A percentile compares a stretch with the other conserved stretches of the same genome.
phyloP scores from a whole-genome alignment of 1,140 invertebrate genomes.

The Trypoxylus dichotomus region DNA sequence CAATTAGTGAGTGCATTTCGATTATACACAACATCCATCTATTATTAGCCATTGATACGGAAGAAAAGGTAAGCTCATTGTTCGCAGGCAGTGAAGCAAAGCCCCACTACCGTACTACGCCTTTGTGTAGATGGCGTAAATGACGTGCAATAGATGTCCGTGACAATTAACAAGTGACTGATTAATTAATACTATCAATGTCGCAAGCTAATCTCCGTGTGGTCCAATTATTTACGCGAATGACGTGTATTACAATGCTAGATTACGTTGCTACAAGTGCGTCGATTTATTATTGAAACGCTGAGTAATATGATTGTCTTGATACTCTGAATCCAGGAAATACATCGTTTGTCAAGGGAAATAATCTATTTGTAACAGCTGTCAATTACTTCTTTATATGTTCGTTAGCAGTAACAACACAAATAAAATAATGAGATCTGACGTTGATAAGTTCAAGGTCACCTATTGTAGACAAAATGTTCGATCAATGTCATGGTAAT shows the following conservation, averaged over 20 bases:
- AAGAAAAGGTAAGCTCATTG: neutral
- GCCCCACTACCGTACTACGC: neutral
- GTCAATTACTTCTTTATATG: too few relatives aligned
- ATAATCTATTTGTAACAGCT: too few relatives aligned
- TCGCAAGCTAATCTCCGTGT: constrained; percentile 23
- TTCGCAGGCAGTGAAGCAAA: neutral
- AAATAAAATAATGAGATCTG: too few relatives aligned
- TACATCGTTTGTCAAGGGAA: too few relatives aligned
- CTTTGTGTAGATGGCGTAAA: neutral
- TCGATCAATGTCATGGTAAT: too few relatives aligned
- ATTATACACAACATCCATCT: too few relatives aligned
- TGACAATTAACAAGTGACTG: constrained; percentile 27
- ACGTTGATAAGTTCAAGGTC: too few relatives aligned
- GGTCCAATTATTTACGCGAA: constrained; percentile 27
- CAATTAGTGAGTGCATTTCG: too few relatives aligned
- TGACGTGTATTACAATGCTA: constrained; percentile 1
- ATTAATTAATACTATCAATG: constrained; percentile 27
- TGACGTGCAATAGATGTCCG: constrained; percentile 27
- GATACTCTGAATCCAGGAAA: too few relatives aligned
- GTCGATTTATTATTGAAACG: constrained; percentile 5
- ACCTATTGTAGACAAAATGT: too few relatives aligned
- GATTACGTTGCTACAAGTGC: neutral
- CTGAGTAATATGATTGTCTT: neutral
- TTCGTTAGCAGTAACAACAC: too few relatives aligned
- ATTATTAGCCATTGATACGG: too few relatives aligned